Conservation (phyloP, 2,888 invertebrate species). For the Oscheius myriophilus region DNA sequence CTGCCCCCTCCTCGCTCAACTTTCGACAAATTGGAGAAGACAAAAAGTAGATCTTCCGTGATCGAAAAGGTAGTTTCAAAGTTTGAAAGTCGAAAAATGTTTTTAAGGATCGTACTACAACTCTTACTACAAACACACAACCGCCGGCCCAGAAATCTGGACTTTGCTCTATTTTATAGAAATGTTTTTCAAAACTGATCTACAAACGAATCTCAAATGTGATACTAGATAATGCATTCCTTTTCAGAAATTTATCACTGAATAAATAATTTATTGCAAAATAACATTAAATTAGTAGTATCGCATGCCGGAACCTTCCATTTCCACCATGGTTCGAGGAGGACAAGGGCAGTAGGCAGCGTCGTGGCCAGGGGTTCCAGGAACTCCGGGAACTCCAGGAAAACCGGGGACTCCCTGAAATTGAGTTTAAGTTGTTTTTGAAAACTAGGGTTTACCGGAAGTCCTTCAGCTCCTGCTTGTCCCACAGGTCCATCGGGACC, state of each 20-base stretch:
- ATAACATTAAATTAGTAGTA: conserved; percentile 1
- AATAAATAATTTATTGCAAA: neutral
- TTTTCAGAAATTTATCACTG: too few species aligned
- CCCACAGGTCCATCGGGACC: conserved; percentile 1
- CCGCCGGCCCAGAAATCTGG: conserved; percentile 27
- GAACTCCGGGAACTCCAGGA: conserved; percentile 1
- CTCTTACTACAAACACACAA: conserved; percentile 19
- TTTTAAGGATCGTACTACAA: conserved; percentile 30
- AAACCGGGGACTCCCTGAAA: neutral
- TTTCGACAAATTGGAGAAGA: conserved; percentile 55
- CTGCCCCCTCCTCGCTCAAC: conserved; percentile 42
- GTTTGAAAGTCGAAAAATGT: too few species aligned
- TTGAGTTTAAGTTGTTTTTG: neutral
- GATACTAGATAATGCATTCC: too few species aligned
- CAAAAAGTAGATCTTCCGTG: conserved; percentile 49
- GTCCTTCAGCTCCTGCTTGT: conserved; percentile 19
- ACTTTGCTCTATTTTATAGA: conserved; percentile 22
- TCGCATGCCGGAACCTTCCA: conserved; percentile 24
- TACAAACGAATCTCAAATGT: too few species aligned
- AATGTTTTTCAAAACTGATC: too few species aligned
- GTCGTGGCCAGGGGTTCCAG: neutral
- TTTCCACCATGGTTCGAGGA: conserved; percentile 12
- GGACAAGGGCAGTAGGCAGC: conserved; percentile 10
- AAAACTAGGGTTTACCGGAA: conserved; percentile 5
- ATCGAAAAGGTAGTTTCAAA: conserved; percentile 44